phyloP scores from a whole-genome alignment of 2,113 vertebrate genomes.

The Ranitomeya imitator region DNA sequence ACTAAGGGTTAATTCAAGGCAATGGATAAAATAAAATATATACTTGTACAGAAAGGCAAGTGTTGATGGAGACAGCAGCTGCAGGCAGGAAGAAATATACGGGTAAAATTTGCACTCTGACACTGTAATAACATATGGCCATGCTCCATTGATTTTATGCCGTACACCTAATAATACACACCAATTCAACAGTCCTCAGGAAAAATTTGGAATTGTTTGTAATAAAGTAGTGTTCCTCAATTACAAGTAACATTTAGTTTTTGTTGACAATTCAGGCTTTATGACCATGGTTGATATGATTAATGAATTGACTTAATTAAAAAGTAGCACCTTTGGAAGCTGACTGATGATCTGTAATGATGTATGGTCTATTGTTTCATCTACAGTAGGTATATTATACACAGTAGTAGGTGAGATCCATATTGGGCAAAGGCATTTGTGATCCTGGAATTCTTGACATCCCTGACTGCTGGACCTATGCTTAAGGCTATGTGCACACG shows the following conservation, averaged over 20 bases:
- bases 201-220: background rate
- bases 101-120: background rate
- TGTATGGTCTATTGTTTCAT: background rate
- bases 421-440: background rate
- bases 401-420: background rate
- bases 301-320: constrained; percentile 8
- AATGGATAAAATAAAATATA: background rate
- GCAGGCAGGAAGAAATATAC: background rate
- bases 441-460: background rate
- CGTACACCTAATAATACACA: constrained; percentile 1
- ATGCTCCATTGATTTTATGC: constrained; percentile 24
- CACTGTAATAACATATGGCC: background rate
- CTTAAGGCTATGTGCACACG: too few species aligned
- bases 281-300: background rate
- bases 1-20: background rate
- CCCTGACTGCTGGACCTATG: background rate
- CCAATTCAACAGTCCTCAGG: background rate
- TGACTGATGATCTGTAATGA: background rate
- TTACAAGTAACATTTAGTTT: constrained; percentile 7
- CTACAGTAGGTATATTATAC: background rate
- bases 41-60: background rate
- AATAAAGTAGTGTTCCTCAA: background rate
- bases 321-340: background rate
- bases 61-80: background rate
- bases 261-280: background rate